These are phyloP conservation scores for Hartigia nigra DNA, from an alignment of 2,888 invertebrate genomes.

Conservation along the genomic window DNA sequence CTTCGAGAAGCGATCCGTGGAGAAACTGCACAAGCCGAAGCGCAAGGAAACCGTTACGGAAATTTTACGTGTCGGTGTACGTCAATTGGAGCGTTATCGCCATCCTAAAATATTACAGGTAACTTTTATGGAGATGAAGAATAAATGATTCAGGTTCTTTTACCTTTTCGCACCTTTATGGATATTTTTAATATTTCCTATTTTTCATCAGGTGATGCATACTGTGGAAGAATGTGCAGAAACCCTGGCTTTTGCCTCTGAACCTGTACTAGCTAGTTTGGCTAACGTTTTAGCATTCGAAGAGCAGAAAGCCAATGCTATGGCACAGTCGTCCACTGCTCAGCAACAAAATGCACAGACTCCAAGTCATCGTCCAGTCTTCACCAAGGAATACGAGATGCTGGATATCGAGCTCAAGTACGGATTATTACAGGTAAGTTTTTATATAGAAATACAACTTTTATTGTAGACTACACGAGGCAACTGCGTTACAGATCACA, in stretches of 20 bases:
- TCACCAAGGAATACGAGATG: conserved; percentile 86
- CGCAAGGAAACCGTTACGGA: conserved; percentile 93
- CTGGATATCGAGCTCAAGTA: conserved; percentile 93
- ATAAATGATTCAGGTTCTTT: not conserved
- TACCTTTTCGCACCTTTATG: not conserved
- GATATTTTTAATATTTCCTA: not conserved
- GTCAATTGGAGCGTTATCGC: conserved; percentile 82
- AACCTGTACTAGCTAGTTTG: conserved; percentile 88
- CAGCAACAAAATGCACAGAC: conserved; percentile 46
- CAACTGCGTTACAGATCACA: conserved; percentile 77
- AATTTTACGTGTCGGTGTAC: conserved; percentile 82
- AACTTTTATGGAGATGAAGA: conserved; percentile 5
- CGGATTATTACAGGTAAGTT: conserved; percentile 87
- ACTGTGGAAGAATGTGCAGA: conserved; percentile 86
- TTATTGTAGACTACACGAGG: not conserved
- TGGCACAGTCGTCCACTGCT: conserved; percentile 57
- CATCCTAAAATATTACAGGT: conserved; percentile 84
- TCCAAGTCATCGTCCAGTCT: conserved; percentile 69
- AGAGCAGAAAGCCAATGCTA: conserved; percentile 69
- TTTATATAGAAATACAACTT: not conserved
- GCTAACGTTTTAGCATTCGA: conserved; percentile 89
- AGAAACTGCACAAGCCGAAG: conserved; percentile 92
- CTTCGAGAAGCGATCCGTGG: conserved; percentile 92
- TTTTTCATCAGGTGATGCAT: conserved; percentile 69
- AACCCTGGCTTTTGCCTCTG: conserved; percentile 94